phyloP scores from a whole-genome alignment of 64 coral and sea anemone species.

The Montipora efflorescens region DNA sequence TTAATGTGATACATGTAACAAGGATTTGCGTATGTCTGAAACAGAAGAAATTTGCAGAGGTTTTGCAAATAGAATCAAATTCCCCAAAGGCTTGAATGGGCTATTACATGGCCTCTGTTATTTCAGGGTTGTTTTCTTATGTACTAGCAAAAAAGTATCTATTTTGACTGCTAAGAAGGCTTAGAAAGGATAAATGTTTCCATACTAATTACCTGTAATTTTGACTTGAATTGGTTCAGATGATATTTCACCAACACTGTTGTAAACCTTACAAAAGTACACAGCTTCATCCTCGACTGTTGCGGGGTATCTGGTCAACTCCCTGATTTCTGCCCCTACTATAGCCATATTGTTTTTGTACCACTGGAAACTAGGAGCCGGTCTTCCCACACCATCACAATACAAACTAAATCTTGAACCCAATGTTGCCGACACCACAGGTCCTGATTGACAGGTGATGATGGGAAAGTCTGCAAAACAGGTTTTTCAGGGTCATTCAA shows the following conservation, averaged over 20 bases:
- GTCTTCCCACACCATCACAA: conserved; percentile 92
- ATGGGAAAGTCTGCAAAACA: conserved; percentile 56
- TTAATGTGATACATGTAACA: no score
- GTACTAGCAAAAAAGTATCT: no score
- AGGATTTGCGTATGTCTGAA: no score
- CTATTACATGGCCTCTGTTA: no score
- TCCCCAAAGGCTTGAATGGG: no score
- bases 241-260: conserved; percentile 46
- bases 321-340: conserved; percentile 45
- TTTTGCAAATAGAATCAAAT: neutral
- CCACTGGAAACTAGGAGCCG: conserved; percentile 90
- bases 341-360: conserved; percentile 71
- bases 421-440: neutral
- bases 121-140: no score
- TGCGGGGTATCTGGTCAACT: conserved; percentile 55
- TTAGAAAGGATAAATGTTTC: no score
- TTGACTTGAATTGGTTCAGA: conserved; percentile 46
- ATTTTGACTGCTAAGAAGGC: no score
- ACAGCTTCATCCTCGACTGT: conserved; percentile 73
- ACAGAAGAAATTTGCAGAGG: no score
- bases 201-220: conserved; percentile 6
- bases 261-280: conserved; percentile 77
- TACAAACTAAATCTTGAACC: conserved; percentile 78
- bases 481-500: neutral
- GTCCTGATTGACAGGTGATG: conserved; percentile 69